Conservation (phyloP, 2,113 vertebrate species). For the Felis chaus region DNA sequence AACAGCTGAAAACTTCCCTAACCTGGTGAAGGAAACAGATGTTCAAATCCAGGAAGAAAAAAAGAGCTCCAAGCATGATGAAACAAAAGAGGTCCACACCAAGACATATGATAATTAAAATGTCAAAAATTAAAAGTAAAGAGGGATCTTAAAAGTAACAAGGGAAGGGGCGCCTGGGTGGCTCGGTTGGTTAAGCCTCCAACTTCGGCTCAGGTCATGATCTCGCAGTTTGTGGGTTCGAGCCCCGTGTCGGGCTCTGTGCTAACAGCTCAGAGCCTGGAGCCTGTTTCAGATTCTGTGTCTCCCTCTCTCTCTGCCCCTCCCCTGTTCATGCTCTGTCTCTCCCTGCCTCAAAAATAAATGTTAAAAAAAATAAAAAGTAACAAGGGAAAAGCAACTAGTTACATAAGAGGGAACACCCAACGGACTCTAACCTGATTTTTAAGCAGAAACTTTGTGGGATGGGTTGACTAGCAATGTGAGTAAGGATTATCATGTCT, state of each 20-base stretch:
- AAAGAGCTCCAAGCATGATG: not conserved
- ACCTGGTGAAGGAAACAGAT: not conserved
- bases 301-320: no score
- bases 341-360: no score
- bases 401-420: not conserved
- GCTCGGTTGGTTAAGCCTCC: no score
- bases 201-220: no score
- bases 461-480: not conserved
- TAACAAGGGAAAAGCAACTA: not conserved
- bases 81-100: not conserved
- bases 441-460: not conserved
- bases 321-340: no score
- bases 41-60: not conserved
- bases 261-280: no score
- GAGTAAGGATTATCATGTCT: not conserved
- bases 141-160: not conserved
- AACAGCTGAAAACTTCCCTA: not conserved
- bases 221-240: no score
- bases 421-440: not conserved
- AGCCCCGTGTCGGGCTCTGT: no score
- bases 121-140: not conserved
- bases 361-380: no score
- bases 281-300: no score
- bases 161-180: no score
- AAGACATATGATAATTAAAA: not conserved